These are phyloP conservation scores for Gymnoscopelus microlampas DNA, from an alignment of 2,797 vertebrate species.

Conservation along the genomic window DNA sequence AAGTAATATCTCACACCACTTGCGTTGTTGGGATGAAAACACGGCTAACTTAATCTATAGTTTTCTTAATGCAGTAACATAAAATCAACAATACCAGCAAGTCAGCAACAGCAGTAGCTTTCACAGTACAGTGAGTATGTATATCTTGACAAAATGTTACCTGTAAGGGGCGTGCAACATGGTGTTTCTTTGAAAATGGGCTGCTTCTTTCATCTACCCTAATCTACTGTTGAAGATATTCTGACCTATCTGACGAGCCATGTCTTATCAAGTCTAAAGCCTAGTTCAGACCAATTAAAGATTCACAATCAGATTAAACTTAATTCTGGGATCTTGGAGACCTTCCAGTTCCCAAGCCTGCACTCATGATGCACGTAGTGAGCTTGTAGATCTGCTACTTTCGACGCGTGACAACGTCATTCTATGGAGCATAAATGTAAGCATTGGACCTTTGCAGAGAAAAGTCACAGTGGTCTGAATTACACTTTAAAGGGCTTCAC, in stretches of 20 bases:
- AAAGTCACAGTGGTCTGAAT: too few relatives aligned
- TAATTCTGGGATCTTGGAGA: too few relatives aligned
- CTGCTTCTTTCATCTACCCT: background rate
- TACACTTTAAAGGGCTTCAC: too few relatives aligned
- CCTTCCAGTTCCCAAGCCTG: too few relatives aligned
- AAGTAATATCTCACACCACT: background rate
- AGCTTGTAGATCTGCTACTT: too few relatives aligned
- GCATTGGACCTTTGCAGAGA: too few relatives aligned
- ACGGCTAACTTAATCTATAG: background rate
- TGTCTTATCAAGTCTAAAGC: too few relatives aligned
- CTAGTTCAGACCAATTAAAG: too few relatives aligned
- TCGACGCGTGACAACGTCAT: too few relatives aligned
- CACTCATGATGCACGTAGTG: too few relatives aligned
- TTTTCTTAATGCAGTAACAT: background rate
- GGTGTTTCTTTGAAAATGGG: background rate
- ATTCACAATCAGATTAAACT: too few relatives aligned
- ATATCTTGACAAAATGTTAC: background rate
- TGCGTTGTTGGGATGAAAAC: background rate
- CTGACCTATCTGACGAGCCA: conserved; percentile 18
- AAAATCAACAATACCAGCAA: background rate
- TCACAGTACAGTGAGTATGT: background rate
- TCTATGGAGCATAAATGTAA: too few relatives aligned
- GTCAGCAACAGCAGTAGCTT: background rate
- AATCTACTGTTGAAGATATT: conserved; percentile 2
- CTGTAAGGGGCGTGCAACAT: background rate